phyloP scores from a whole-genome alignment of 2,888 invertebrate genomes.

The Netelia virgata region DNA sequence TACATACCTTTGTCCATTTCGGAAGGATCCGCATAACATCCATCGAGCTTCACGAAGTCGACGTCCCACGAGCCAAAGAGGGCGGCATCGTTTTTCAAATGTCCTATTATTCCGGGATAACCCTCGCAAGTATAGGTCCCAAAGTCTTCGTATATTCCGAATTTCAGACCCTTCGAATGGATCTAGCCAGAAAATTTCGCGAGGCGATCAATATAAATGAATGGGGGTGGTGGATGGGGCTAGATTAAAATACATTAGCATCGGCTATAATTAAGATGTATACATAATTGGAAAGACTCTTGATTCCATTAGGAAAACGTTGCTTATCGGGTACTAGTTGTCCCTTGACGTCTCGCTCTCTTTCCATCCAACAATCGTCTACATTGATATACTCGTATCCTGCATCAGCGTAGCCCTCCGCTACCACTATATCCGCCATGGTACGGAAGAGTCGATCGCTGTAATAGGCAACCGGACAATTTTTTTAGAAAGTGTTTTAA shows the following conservation, averaged over 20 bases:
- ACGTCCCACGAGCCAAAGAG: slow-evolving; percentile 98
- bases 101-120: slow-evolving; percentile 96
- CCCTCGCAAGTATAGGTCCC: slow-evolving; percentile 99
- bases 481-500: too few relatives aligned
- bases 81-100: slow-evolving; percentile 94
- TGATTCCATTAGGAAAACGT: slow-evolving; percentile 97
- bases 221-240: neutral
- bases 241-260: too few relatives aligned
- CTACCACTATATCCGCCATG: slow-evolving; percentile 94
- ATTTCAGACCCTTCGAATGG: slow-evolving; percentile 96
- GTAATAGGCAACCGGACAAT: too few relatives aligned
- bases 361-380: slow-evolving; percentile 97
- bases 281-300: slow-evolving; percentile 95
- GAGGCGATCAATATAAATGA: neutral
- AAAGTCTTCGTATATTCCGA: slow-evolving; percentile 99
- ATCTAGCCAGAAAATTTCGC: slow-evolving; percentile 87
- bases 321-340: slow-evolving; percentile 93
- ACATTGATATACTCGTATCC: slow-evolving; percentile 97
- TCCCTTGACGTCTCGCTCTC: slow-evolving; percentile 91
- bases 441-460: slow-evolving; percentile 95
- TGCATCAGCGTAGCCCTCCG: slow-evolving; percentile 94
- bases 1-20: slow-evolving; percentile 92
- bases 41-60: slow-evolving; percentile 98
- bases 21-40: slow-evolving; percentile 95
- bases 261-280: slow-evolving; percentile 74